Evolutionary conservation across 2,797 vertebrate genomes (phyloP).

Genomic region (Scleropages formosus): DNA sequence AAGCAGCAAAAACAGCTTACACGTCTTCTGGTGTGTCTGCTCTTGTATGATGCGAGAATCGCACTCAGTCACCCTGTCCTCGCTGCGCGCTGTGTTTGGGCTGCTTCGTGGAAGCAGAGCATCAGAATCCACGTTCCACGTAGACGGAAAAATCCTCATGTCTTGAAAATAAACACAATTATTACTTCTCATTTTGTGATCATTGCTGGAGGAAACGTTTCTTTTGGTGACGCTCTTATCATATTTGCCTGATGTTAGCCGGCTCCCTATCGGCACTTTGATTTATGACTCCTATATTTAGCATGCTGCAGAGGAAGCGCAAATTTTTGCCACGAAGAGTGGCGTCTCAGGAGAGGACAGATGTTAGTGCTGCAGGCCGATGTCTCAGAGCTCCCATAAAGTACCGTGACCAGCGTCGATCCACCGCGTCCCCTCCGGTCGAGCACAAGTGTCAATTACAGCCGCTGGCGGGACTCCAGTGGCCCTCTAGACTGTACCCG

Average conservation of each 20-base stretch:
- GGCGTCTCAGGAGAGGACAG: constrained; percentile 6
- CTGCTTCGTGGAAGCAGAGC: too few species aligned
- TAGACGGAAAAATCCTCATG: too few species aligned
- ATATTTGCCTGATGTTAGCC: not conserved
- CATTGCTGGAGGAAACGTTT: constrained; percentile 9
- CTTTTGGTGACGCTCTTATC: constrained; percentile 6
- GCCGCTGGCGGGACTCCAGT: too few species aligned
- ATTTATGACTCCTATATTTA: constrained; percentile 25
- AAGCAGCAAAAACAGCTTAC: too few species aligned
- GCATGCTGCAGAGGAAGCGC: not conserved
- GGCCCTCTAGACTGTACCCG: too few species aligned
- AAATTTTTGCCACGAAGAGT: constrained; percentile 17
- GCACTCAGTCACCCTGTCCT: too few species aligned
- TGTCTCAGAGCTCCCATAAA: not conserved
- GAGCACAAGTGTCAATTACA: too few species aligned
- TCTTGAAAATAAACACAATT: too few species aligned
- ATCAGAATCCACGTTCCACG: too few species aligned
- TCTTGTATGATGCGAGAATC: too few species aligned
- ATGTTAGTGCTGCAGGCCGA: not conserved
- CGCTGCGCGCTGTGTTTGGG: too few species aligned
- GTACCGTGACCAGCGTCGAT: not conserved
- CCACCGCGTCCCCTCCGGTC: not conserved
- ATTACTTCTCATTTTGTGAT: not conserved
- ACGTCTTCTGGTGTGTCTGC: too few species aligned
- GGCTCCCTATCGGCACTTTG: constrained; percentile 17